Conservation (phyloP, 1,140 invertebrate species). For the Leptopilina boulardi region DNA sequence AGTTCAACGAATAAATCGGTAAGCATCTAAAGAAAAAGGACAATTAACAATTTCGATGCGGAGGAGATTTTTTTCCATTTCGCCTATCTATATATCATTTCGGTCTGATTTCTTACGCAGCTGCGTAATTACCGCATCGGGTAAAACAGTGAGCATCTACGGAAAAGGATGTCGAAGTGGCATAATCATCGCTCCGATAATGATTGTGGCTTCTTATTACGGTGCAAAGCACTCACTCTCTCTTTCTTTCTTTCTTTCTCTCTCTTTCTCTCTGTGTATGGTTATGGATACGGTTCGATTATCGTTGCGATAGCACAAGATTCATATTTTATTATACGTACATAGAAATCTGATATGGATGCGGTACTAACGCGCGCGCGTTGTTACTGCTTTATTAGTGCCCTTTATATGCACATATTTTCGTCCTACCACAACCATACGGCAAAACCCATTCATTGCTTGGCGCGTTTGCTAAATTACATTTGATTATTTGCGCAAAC, state of each 20-base stretch:
- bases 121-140: conserved; percentile 24
- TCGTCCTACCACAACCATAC: conserved; percentile 5
- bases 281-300: conserved; percentile 61
- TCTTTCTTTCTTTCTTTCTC: too few relatives aligned
- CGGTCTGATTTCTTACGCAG: conserved; percentile 20
- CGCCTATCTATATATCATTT: conserved; percentile 16
- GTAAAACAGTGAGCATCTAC: conserved; percentile 13
- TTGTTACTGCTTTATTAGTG: conserved; percentile 62
- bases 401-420: conserved; percentile 56
- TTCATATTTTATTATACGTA: conserved; percentile 60
- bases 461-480: neutral
- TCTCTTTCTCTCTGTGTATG: too few relatives aligned
- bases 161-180: conserved; percentile 49
- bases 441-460: conserved; percentile 10
- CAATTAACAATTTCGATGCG: neutral
- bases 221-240: conserved; percentile 48
- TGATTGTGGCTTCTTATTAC: conserved; percentile 54
- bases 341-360: conserved; percentile 59
- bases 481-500: conserved; percentile 33
- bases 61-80: neutral
- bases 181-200: conserved; percentile 52
- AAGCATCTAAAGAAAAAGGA: neutral
- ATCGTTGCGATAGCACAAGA: conserved; percentile 55
- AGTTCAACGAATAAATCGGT: too few relatives aligned
- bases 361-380: conserved; percentile 41